These are phyloP conservation scores for Drosophila bunnanda DNA, from an alignment of 2,888 invertebrate genomes.

Conservation along the genomic window DNA sequence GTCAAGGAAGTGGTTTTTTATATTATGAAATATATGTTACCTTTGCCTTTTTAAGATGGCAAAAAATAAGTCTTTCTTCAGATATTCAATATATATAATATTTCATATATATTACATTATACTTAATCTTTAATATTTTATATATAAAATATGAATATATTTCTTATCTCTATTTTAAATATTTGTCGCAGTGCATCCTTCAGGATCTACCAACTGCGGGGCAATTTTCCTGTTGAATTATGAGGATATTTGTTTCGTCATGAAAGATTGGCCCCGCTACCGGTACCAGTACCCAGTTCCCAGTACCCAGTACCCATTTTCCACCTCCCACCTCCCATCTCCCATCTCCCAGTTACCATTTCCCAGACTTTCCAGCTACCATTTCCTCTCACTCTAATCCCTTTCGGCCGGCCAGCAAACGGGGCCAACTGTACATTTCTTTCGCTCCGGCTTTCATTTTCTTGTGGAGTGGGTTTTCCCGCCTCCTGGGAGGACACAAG, in stretches of 20 bases:
- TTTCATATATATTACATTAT: background rate
- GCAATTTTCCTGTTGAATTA: slow-evolving; percentile 82
- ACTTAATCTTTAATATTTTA: background rate
- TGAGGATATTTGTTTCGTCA: slow-evolving; percentile 81
- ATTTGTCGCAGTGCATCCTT: slow-evolving; percentile 17
- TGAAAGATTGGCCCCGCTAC: slow-evolving; percentile 81
- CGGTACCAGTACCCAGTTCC: slow-evolving; percentile 32
- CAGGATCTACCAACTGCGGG: slow-evolving; percentile 46
- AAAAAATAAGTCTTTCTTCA: background rate
- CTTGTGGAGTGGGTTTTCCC: slow-evolving; percentile 35
- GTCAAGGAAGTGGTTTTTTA: background rate
- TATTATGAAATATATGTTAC: background rate
- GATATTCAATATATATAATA: background rate
- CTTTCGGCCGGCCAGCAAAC: slow-evolving; percentile 55
- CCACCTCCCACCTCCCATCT: slow-evolving; percentile 23
- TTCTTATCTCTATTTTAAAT: background rate
- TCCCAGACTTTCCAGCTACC: slow-evolving; percentile 21
- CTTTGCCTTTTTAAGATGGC: background rate
- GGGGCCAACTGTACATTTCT: slow-evolving; percentile 55
- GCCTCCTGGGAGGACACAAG: background rate
- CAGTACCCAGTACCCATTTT: slow-evolving; percentile 24
- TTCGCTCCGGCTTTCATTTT: slow-evolving; percentile 34
- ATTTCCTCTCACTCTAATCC: slow-evolving; percentile 58
- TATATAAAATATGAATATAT: background rate
- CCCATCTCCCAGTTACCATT: slow-evolving; percentile 32